These are phyloP conservation scores for Andrena bucephala DNA, from an alignment of 2,888 invertebrate species.

Conservation along the genomic window DNA sequence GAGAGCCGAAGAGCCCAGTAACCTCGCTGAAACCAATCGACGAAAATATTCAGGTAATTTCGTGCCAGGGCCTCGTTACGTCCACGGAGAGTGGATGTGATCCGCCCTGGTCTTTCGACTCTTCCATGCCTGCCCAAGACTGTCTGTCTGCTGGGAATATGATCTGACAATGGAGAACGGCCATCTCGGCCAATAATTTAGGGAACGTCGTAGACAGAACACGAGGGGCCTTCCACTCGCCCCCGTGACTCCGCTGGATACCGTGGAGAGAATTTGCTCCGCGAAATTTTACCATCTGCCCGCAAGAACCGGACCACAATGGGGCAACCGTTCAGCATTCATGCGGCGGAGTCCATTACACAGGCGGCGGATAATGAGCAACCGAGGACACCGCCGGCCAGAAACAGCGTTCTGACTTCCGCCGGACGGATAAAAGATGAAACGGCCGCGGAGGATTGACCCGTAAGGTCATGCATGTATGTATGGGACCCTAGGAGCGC, in stretches of 20 bases:
- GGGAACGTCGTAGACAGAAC: conserved; percentile 48
- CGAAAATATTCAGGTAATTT: conserved; percentile 54
- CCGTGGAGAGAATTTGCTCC: conserved; percentile 23
- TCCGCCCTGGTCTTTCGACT: conserved; percentile 32
- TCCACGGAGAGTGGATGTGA: conserved; percentile 40
- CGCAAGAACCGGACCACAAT: conserved; percentile 42
- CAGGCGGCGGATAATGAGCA: conserved; percentile 58
- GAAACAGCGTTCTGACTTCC: conserved; percentile 27
- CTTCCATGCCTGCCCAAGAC: conserved; percentile 18
- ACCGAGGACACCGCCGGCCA: conserved; percentile 26
- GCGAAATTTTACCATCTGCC: conserved; percentile 49
- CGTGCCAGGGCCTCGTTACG: conserved; percentile 49
- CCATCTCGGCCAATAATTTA: conserved; percentile 66
- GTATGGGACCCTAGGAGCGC: conserved; percentile 58
- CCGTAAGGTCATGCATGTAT: conserved; percentile 69
- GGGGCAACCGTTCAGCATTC: conserved; percentile 18
- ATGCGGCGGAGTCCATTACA: conserved; percentile 36
- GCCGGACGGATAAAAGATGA: conserved; percentile 41
- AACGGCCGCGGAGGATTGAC: conserved; percentile 56
- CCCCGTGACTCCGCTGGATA: not conserved
- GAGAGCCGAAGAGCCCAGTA: conserved; percentile 22
- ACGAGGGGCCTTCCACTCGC: conserved; percentile 24
- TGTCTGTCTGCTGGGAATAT: conserved; percentile 55
- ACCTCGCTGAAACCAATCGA: conserved; percentile 40
- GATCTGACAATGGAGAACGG: conserved; percentile 65